Evolutionary conservation across 2,888 invertebrate species (phyloP).

Genomic region (Drosophila parthenogenetica): DNA sequence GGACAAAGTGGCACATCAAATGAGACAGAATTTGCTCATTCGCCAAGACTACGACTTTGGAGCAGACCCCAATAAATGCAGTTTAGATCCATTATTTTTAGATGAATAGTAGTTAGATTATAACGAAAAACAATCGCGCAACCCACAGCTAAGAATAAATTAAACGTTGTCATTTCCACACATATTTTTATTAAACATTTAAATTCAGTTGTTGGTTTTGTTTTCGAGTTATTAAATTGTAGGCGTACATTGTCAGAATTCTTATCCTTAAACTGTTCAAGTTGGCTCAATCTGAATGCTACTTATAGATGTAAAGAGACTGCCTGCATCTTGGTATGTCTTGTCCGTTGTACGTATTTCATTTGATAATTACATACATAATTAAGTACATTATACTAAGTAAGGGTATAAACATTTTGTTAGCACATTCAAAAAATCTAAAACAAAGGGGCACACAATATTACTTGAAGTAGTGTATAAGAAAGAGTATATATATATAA

Average conservation of each 20-base stretch:
- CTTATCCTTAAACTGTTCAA: constrained; percentile 51
- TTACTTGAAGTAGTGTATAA: constrained; percentile 73
- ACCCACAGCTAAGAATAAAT: neutral
- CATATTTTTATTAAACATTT: constrained; percentile 81
- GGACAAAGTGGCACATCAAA: constrained; percentile 53
- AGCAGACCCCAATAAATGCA: constrained; percentile 39
- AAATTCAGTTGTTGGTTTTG: constrained; percentile 66
- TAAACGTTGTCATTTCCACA: constrained; percentile 65
- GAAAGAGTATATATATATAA: constrained; percentile 66
- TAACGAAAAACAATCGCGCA: too few species aligned
- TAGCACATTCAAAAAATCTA: constrained; percentile 79
- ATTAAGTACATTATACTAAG: constrained; percentile 61
- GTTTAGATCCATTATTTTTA: constrained; percentile 62
- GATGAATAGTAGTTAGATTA: constrained; percentile 27
- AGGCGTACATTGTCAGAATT: constrained; percentile 66
- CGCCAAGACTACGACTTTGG: constrained; percentile 33
- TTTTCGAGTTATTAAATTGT: constrained; percentile 60
- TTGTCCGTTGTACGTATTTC: constrained; percentile 65
- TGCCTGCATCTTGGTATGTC: constrained; percentile 48
- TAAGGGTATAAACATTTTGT: constrained; percentile 60
- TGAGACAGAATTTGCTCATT: constrained; percentile 54
- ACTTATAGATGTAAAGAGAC: constrained; percentile 50
- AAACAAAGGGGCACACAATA: constrained; percentile 59
- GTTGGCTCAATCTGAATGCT: constrained; percentile 63
- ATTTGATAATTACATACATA: constrained; percentile 71